Base-by-base conservation (phyloP, 2,888 invertebrate species). In the Smittia aterrima region DNA sequence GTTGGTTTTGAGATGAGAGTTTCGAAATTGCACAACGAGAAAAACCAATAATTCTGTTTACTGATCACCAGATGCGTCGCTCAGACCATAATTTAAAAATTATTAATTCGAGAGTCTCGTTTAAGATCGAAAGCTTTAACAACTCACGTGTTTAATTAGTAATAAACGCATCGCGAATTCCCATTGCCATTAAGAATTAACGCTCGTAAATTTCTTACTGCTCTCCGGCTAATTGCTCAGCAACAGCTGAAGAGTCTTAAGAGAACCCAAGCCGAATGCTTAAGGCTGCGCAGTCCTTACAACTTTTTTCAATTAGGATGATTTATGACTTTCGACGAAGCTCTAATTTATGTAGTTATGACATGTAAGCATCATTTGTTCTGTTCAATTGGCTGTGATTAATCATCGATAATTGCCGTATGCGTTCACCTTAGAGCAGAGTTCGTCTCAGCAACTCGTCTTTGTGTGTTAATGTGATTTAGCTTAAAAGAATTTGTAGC, bases 381-480 rank as follows among this genome's bases (percentile, higher is more conserved):
- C 9, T 58, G 18, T 58, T 58, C 20, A 58, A 22, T 18, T 11
- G 53, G 18, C 18, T n/a, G 41, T 70, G 54, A 70, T 70, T 54
- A 70, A 70, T 70, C 53, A 70, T 70, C 54, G 27, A 70, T 70
- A 70, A 70, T 70, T 70, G 70, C 70, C 41, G 13, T 20, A 24
- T 41, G 32, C 32, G 32, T 32, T 32, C 32, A 32, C 32, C 32
- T 32, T 32, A 32, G 32, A 32, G 32, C 32, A 32, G 32, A 32
- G 22, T 58, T 7, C 58, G 7, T 18, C 9, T 58, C 18, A 20
- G 18, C 20, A n/a, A 18, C n/a, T 18, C 41, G 70, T 67, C 67
- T 67, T 16, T 47, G 11, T 70, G 70, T 24, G 70, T 70, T 70
- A 70, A 70, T 70, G 27, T 70, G 54, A 70, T 70, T 70, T 70